Base-by-base conservation (phyloP, 2,888 invertebrate species). In the Mechanitis messenoides region DNA sequence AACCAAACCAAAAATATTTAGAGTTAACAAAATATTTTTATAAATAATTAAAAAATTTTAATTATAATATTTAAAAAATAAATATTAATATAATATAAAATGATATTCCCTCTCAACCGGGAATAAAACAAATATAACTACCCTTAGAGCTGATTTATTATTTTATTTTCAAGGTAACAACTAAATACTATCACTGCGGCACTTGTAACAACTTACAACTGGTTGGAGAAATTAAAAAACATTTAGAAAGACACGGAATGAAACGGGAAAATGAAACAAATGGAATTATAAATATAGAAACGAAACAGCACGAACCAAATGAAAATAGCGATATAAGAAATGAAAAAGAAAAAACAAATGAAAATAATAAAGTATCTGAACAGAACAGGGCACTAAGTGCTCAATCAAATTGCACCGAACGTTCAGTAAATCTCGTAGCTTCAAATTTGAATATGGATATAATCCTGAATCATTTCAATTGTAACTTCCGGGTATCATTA, bases 181-280 rank as follows among this genome's bases (percentile, higher is more conserved):
- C 70, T 0, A 74, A 67, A 50, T 66, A 72, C 0, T 75, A 70
- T 31, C 81, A 80, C 50, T 81, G 81, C 33, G 78, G 74, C 0
- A 73, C 74, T 35, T 81, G 81, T 69, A 80, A 81, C 58, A 75
- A 74, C 9, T 63, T 77, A 0, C 67, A 71, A 50, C 33, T 72
- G 2, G 55, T 60, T 1, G 35, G 59, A 12, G 66, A 69, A 2
- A 70, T 77, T 35, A 58, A 69, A 2, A 59, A 71, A 0, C 78
- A 78, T 45, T 61, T 79, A 3, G 60, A 67, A 59, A 6, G 59
- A 53, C 33, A 63, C 53, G 5, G 50, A 58, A 42, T 42, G 54
- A 33, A 7, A 60, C 45, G 0, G 56, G 20, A 33, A 12, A 55
- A 59, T 20, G 31, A 2, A 42, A 20, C 7, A 33, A 28, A 46